phyloP scores from a whole-genome alignment of 1,140 invertebrate species.

The Galleria mellonella region DNA sequence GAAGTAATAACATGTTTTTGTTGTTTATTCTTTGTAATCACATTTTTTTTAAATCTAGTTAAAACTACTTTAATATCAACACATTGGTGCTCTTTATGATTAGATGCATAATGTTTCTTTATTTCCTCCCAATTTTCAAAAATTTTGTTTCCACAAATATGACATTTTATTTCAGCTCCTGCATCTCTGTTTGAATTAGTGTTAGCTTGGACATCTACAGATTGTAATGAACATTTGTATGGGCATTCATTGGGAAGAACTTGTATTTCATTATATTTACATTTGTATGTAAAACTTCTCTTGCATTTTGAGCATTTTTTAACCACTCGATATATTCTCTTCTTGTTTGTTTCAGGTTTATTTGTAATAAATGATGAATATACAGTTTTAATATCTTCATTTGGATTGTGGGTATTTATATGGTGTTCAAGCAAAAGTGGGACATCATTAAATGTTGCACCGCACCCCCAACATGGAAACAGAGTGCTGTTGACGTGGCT shows the following conservation, averaged over 20 bases:
- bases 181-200: slow-evolving; percentile 6
- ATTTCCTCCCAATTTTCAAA: slow-evolving; percentile 40
- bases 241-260: slow-evolving; percentile 35
- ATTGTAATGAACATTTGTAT: slow-evolving; percentile 28
- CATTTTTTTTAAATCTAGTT: slow-evolving; percentile 26
- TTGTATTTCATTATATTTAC: slow-evolving; percentile 28
- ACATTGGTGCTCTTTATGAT: slow-evolving; percentile 42
- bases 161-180: slow-evolving; percentile 28
- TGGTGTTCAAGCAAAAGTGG: slow-evolving; percentile 42
- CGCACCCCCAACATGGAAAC: slow-evolving; percentile 55
- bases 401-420: slow-evolving; percentile 24
- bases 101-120: slow-evolving; percentile 43
- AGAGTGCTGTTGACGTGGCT: slow-evolving; percentile 19
- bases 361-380: neutral
- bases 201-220: neutral
- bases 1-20: slow-evolving; percentile 6
- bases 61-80: slow-evolving; percentile 44
- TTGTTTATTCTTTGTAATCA: slow-evolving; percentile 9
- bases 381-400: slow-evolving; percentile 11
- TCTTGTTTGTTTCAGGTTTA: neutral
- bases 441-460: slow-evolving; percentile 25
- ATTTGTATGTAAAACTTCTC: slow-evolving; percentile 41
- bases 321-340: slow-evolving; percentile 31
- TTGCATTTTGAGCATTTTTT: slow-evolving; percentile 46
- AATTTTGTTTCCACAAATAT: slow-evolving; percentile 42